phyloP scores from a whole-genome alignment of 1,140 invertebrate genomes.

The Trichonephila clavipes region DNA sequence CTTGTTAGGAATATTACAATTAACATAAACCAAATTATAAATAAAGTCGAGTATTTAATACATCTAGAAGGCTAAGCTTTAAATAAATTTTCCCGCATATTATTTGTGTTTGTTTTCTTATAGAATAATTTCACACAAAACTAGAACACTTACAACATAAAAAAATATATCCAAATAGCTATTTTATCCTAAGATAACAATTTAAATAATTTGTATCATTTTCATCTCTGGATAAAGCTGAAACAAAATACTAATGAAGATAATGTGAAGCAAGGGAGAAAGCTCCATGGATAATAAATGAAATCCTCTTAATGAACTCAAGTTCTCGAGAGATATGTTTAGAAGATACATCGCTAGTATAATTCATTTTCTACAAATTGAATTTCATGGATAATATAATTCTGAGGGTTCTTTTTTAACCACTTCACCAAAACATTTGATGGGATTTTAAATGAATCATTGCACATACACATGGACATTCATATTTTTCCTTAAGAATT shows the following conservation, averaged over 20 bases:
- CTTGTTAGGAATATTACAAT: no score
- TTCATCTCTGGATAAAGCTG: conserved; percentile 1
- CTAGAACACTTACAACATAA: no score
- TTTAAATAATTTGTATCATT: background rate
- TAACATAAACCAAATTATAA: no score
- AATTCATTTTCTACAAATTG: conserved; percentile 45
- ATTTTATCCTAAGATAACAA: no score
- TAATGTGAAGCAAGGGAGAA: background rate
- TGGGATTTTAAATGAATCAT: conserved; percentile 18
- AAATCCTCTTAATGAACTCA: conserved; percentile 15
- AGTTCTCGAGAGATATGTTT: conserved; percentile 57
- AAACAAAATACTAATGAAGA: background rate
- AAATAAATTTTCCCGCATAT: no score
- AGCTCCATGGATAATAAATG: conserved; percentile 18
- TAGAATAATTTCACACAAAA: no score
- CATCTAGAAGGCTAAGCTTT: no score
- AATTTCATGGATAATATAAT: conserved; percentile 23
- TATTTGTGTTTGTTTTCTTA: no score
- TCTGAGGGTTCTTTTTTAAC: background rate
- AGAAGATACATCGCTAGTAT: conserved; percentile 50
- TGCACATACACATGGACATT: conserved; percentile 7
- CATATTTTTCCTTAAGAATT: conserved; percentile 32
- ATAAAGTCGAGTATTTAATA: no score
- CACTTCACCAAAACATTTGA: background rate
- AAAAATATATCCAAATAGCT: no score